Evolutionary conservation across 2,113 vertebrate species (phyloP).

Genomic region (Terrapene triunguis): DNA sequence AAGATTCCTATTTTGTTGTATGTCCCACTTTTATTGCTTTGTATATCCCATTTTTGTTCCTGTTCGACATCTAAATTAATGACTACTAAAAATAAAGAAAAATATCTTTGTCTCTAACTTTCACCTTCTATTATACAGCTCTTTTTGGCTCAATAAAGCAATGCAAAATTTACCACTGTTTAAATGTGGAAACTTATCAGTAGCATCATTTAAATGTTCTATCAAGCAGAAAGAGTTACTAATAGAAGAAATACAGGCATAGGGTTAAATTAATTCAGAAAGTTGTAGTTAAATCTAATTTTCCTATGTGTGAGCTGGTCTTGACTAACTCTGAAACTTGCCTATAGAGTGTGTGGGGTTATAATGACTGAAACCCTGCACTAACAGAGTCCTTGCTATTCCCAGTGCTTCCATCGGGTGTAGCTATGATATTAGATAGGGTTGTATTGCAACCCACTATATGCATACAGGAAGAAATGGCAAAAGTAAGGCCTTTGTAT

Average conservation of each 20-base stretch:
- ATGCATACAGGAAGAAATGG: slow-evolving; percentile 18
- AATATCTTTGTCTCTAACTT: neutral
- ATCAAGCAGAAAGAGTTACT: neutral
- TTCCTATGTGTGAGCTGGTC: slow-evolving; percentile 3
- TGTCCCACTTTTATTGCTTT: neutral
- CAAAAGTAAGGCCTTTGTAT: slow-evolving; percentile 17
- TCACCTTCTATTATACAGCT: neutral
- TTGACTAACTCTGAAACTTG: neutral
- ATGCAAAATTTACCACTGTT: neutral
- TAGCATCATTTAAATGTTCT: neutral
- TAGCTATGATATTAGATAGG: slow-evolving; percentile 79
- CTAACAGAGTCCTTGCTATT: slow-evolving; percentile 70
- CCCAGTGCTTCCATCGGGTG: slow-evolving; percentile 77
- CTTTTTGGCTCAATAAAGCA: neutral
- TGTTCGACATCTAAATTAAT: neutral
- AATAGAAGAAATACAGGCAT: neutral
- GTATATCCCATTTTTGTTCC: neutral
- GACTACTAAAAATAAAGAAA: neutral
- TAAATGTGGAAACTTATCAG: neutral
- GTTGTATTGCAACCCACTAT: slow-evolving; percentile 21
- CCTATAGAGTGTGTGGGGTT: neutral
- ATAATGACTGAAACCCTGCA: neutral
- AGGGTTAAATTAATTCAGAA: neutral
- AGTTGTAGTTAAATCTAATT: neutral
- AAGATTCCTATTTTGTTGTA: neutral